Base-by-base conservation (phyloP, 2,797 vertebrate species). In the Lithobates sylvaticus region DNA sequence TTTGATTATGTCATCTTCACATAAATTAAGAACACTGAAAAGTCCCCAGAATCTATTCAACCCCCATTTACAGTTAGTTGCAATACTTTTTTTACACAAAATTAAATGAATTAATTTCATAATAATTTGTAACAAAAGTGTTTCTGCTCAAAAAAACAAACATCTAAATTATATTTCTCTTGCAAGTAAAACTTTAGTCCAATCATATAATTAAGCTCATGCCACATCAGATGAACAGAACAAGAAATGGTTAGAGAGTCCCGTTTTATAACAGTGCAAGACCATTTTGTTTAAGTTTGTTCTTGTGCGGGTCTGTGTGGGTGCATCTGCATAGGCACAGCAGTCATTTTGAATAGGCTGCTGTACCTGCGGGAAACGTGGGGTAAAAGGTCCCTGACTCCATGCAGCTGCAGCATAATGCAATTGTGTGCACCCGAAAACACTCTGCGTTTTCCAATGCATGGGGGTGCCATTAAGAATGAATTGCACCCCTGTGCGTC, bases 141-240 rank as follows among this genome's bases (percentile, higher is more conserved):
- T 47, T 70, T 36, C n/a, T 27, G 16, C 13, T 27, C 67, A 70
- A 67, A 42, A 29, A 36, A 71, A 78, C 3, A 7, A 76, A 54
- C 65, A 77, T 70, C 74, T 84, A 44, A 77, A 39, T 70, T 54
- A 26, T 15, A 84, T 70, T 77, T 61, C 18, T 23, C 26, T 36
- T 67, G 73, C 47, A 72, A 61, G 64, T 58, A 58, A 61, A 61
- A 27, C 64, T 84, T 67, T 84, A 12, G 9, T 50, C 18, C 21
- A 34, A 12, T 84, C 42, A 32, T n/a, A 77, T 77, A 77, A 69
- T 58, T 77, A 76, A 18, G 29, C 50, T 58, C 10, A 69, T 70
- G 44, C 29, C 47, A 54, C 23, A 3, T 75, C 21, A 29, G 23
- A 27, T 65, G 6, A 23, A 79, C 27, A 70, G 27, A 44, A 54